These are phyloP conservation scores for Oplegnathus fasciatus DNA, from an alignment of 2,113 vertebrate genomes.

Conservation along the genomic window DNA sequence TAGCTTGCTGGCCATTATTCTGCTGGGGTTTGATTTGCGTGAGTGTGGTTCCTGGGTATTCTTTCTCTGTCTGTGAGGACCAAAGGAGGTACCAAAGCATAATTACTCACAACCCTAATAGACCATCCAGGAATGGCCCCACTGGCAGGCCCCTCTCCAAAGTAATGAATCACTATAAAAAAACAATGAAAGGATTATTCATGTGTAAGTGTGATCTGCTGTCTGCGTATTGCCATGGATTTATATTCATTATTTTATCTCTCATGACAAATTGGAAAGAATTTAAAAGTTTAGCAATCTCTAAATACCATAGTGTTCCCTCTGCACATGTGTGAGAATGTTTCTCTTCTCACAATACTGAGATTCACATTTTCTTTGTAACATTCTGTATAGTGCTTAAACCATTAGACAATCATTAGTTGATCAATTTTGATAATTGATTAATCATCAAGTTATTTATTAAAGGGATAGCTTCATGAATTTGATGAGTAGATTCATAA, in stretches of 20 bases:
- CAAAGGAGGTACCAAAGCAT: constrained; percentile 34
- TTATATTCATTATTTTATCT: constrained; percentile 58
- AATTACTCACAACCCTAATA: constrained; percentile 64
- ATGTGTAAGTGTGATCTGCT: constrained; percentile 50
- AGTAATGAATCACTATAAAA: constrained; percentile 62
- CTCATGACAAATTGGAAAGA: constrained; percentile 34
- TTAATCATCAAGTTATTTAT: neutral
- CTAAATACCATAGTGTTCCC: constrained; percentile 5
- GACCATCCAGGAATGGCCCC: constrained; percentile 36
- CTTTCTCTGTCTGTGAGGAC: constrained; percentile 25
- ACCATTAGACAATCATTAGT: neutral
- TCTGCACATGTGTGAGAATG: neutral
- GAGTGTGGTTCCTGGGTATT: constrained; percentile 25
- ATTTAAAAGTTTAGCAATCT: constrained; percentile 46
- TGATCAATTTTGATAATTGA: neutral
- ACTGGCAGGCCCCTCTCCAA: constrained; percentile 18
- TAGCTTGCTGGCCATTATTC: constrained; percentile 55
- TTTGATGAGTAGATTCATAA: neutral
- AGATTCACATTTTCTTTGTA: neutral
- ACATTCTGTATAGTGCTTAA: neutral
- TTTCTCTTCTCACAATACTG: neutral
- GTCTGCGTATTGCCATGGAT: constrained; percentile 42
- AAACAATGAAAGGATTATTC: constrained; percentile 61
- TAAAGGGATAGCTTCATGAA: neutral
- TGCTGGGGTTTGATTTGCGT: constrained; percentile 43